Percentiles rank a stretch among this genome's conserved stretches.
phyloP scores from a whole-genome alignment of 2,797 vertebrate species.

The Galagoides demidoff region DNA sequence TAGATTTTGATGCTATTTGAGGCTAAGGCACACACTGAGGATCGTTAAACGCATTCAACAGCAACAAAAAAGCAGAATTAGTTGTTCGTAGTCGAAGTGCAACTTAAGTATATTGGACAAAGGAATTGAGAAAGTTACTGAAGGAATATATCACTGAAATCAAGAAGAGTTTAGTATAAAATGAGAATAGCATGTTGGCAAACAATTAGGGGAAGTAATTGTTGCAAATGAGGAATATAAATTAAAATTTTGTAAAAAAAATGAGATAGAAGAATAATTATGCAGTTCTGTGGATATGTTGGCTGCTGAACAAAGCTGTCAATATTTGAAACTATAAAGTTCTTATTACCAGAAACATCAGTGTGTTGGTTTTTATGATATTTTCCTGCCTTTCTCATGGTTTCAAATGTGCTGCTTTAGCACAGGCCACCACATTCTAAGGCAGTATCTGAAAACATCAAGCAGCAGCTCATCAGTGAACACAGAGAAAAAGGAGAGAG shows the following conservation, averaged over 20 bases:
- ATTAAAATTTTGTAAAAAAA: not conserved
- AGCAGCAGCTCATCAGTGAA: not conserved
- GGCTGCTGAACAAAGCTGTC: not conserved
- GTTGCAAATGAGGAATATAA: not conserved
- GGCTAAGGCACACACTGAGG: not conserved
- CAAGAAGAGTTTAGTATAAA: not conserved
- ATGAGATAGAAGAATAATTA: not conserved
- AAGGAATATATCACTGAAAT: not conserved
- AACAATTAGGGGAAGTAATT: not conserved
- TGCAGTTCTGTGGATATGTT: not conserved
- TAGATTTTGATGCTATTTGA: not conserved
- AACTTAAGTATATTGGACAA: not conserved
- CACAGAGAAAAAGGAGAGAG: not conserved
- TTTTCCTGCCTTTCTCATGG: not conserved
- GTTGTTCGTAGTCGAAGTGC: not conserved
- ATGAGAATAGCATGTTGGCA: not conserved
- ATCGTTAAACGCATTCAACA: not conserved
- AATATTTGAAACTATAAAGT: not conserved
- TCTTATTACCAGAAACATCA: not conserved
- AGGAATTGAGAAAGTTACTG: not conserved
- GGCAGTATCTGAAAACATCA: not conserved
- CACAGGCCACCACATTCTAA: not conserved
- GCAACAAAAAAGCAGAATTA: not conserved
- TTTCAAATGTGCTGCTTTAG: not conserved
- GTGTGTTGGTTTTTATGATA: not conserved